phyloP scores from a whole-genome alignment of 2,888 invertebrate genomes.

The Julus scanicus region DNA sequence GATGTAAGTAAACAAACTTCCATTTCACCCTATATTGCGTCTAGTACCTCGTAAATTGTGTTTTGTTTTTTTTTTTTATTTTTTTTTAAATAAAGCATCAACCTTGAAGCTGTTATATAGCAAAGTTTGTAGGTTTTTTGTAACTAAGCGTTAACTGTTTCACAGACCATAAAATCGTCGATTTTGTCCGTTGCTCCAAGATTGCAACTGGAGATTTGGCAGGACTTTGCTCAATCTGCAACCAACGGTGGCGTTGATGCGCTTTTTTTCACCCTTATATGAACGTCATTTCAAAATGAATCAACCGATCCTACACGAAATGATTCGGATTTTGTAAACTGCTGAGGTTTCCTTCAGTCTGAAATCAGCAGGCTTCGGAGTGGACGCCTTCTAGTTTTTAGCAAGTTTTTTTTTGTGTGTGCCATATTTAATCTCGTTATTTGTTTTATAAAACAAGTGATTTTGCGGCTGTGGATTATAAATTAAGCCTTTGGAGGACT shows the following conservation, averaged over 20 bases:
- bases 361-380: background rate
- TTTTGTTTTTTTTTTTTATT: too few species aligned
- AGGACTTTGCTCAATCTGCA: constrained; percentile 18
- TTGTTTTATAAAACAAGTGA: background rate
- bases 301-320: background rate
- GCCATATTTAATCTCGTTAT: too few species aligned
- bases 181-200: constrained; percentile 5
- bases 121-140: background rate
- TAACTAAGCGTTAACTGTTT: constrained; percentile 37
- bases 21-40: background rate
- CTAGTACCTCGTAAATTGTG: background rate
- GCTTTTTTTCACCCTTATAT: background rate
- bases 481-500: background rate
- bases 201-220: constrained; percentile 28
- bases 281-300: background rate
- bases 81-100: background rate
- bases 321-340: background rate
- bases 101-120: background rate
- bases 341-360: background rate
- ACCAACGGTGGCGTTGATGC: background rate
- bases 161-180: background rate
- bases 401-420: too few species aligned
- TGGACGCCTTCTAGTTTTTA: too few species aligned
- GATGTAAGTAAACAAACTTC: too few species aligned
- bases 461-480: background rate